Conservation (phyloP, 1,140 invertebrate species). For the Drosophila azteca region DNA sequence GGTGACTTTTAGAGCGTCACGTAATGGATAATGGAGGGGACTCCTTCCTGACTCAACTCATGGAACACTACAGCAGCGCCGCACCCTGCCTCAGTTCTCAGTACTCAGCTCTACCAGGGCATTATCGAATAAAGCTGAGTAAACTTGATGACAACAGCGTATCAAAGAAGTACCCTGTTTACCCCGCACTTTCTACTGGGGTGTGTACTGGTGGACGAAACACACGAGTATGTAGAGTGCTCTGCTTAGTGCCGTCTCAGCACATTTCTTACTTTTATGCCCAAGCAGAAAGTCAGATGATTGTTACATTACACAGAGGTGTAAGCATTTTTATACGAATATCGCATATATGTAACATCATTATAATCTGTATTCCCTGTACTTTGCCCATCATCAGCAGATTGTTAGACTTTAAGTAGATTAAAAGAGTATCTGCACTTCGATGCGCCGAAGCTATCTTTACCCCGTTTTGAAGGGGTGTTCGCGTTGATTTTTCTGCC, state of each 20-base stretch:
- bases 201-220: too few relatives aligned
- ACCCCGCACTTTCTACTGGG: not conserved
- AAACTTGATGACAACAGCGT: constrained; percentile 30
- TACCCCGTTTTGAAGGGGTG: constrained; percentile 11
- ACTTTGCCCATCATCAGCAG: too few relatives aligned
- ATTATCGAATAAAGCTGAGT: constrained; percentile 41
- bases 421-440: too few relatives aligned
- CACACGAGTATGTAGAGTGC: too few relatives aligned
- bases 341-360: too few relatives aligned
- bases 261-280: too few relatives aligned
- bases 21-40: constrained; percentile 22
- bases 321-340: too few relatives aligned
- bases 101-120: not conserved
- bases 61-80: constrained; percentile 25
- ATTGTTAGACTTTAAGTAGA: too few relatives aligned
- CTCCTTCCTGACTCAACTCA: not conserved
- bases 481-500: constrained; percentile 15
- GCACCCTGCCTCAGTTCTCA: constrained; percentile 23
- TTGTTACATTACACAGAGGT: too few relatives aligned
- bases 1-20: constrained; percentile 7
- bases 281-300: too few relatives aligned
- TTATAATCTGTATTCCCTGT: too few relatives aligned
- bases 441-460: not conserved
- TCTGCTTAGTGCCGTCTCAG: too few relatives aligned
- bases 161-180: not conserved